Percentiles rank a stretch among this genome's conserved stretches.
phyloP scores from a whole-genome alignment of 1,140 invertebrate genomes.

The Probaryconus sp. region DNA sequence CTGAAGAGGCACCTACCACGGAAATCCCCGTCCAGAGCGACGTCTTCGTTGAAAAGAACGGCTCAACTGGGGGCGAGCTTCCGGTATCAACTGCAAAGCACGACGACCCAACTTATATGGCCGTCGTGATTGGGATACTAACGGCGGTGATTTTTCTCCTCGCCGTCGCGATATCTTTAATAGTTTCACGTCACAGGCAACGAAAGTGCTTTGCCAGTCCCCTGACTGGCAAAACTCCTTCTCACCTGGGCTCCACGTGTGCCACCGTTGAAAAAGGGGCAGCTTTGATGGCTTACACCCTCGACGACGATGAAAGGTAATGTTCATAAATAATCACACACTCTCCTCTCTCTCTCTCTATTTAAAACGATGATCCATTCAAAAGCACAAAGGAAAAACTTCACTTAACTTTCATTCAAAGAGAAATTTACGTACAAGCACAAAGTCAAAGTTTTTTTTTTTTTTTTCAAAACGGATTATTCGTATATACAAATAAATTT shows the following conservation, averaged over 20 bases:
- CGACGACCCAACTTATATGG: conserved; percentile 87
- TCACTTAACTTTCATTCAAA: no score
- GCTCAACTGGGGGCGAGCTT: conserved; percentile 77
- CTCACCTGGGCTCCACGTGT: conserved; percentile 77
- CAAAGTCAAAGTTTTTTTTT: no score
- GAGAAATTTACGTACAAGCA: no score
- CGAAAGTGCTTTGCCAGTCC: conserved; percentile 88
- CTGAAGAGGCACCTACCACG: conserved; percentile 78
- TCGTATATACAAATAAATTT: no score
- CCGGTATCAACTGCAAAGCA: conserved; percentile 83
- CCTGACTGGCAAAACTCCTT: conserved; percentile 82
- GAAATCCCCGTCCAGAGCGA: conserved; percentile 76
- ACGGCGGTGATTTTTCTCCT: conserved; percentile 87
- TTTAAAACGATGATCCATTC: no score
- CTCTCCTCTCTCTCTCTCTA: no score
- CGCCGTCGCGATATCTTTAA: conserved; percentile 86
- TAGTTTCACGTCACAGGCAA: conserved; percentile 86
- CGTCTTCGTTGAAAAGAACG: conserved; percentile 78
- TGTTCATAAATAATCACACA: neutral
- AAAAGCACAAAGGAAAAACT: no score
- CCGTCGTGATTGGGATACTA: conserved; percentile 88
- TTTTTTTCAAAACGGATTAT: no score
- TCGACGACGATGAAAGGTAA: conserved; percentile 77
- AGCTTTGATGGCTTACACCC: conserved; percentile 75
- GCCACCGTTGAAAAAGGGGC: conserved; percentile 78